phyloP scores from a whole-genome alignment of 35 echinoderm and acorn worm species.

The Amphiura filiformis region DNA sequence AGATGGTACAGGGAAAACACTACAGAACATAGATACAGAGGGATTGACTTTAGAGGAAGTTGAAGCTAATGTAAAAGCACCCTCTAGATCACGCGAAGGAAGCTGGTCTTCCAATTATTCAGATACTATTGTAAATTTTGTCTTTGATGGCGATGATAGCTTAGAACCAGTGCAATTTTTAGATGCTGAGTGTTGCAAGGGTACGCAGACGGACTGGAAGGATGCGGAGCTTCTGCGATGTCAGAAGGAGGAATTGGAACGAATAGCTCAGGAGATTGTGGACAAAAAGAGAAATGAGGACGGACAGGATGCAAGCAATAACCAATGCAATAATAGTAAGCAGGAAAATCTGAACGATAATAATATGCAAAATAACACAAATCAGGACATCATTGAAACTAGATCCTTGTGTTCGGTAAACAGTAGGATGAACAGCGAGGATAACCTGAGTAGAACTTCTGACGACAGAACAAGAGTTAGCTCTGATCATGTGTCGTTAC shows the following conservation, averaged over 20 bases:
- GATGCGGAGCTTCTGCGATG: not conserved
- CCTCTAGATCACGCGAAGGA: not conserved
- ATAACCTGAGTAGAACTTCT: not conserved
- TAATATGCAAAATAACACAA: not conserved
- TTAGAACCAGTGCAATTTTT: not conserved
- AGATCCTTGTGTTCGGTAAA: not conserved
- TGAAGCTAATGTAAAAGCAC: not conserved
- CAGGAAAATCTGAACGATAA: not conserved
- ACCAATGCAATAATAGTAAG: not conserved
- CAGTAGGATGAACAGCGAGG: not conserved
- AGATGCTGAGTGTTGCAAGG: constrained; percentile 42
- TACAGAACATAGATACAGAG: not conserved
- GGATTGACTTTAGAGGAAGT: constrained; percentile 33
- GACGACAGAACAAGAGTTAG: not conserved
- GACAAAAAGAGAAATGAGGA: not conserved
- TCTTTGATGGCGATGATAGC: constrained; percentile 14
- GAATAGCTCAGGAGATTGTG: not conserved
- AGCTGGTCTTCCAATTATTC: constrained; percentile 39
- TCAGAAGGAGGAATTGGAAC: not conserved
- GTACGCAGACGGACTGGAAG: constrained; percentile 26
- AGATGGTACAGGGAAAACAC: not conserved
- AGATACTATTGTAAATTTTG: constrained; percentile 49
- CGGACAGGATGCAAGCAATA: not conserved
- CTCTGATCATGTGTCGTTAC: not conserved
- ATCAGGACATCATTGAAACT: not conserved